phyloP scores from a whole-genome alignment of 2,797 vertebrate genomes.

The Xiphophorus birchmanni region DNA sequence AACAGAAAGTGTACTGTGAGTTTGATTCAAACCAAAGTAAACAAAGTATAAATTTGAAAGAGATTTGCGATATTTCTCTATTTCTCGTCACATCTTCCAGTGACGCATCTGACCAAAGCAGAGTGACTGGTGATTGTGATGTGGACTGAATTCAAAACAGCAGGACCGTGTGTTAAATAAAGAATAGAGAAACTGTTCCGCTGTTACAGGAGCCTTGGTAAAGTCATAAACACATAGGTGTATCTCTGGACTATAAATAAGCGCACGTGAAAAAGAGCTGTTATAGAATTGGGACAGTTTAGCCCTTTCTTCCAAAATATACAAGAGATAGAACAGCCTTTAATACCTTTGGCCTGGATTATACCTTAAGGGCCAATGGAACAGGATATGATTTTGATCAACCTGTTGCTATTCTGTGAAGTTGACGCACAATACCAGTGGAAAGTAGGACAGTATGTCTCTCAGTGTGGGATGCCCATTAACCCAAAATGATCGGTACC shows the following conservation, averaged over 20 bases:
- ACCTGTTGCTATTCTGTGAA: not conserved
- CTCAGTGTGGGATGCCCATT: not conserved
- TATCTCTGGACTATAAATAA: not conserved
- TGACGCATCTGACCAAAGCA: conserved; percentile 18
- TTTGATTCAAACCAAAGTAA: conserved; percentile 33
- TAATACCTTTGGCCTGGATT: not conserved
- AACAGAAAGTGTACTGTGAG: conserved; percentile 13
- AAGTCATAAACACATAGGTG: conserved; percentile 2
- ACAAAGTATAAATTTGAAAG: conserved; percentile 26
- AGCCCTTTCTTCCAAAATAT: not conserved
- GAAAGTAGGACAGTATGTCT: not conserved
- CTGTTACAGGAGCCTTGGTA: not conserved
- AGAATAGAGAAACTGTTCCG: not conserved
- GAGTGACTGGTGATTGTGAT: conserved; percentile 25
- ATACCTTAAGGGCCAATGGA: not conserved
- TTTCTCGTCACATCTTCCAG: conserved; percentile 31
- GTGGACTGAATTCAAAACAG: not conserved
- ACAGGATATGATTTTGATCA: not conserved
- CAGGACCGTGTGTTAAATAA: not conserved
- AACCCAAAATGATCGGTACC: not conserved
- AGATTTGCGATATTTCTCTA: conserved; percentile 34
- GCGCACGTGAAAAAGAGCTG: not conserved
- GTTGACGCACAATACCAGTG: not conserved
- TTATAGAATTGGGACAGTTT: not conserved
- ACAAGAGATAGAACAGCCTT: not conserved